Evolutionary conservation across 2,888 invertebrate genomes (phyloP), one percentile per base, ranked within the genome.

Genomic region (Dryadula phaetusa): DNA sequence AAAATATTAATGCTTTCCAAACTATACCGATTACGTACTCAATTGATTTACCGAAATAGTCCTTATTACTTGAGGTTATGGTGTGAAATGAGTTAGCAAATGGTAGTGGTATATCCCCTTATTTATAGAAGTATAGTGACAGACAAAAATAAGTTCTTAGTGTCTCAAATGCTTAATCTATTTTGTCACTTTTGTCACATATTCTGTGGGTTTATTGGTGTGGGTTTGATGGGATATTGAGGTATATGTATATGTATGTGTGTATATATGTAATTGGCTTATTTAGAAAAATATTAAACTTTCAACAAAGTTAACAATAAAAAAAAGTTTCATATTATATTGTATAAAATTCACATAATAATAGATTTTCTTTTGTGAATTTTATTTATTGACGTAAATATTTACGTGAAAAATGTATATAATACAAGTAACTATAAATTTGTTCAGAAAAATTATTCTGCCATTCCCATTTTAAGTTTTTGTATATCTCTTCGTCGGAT

Each of bases 1-100:
- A 69, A 74, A 72, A 73, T 74, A 74, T 71, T 67, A 72, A 71
- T 46, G 64, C 49, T 53, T 52, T 56, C 22, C 53, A 46, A 62
- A 54, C 52, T 54, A 53, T 25, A 68, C 14, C 63, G 65, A 67
- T 67, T 70, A 64, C 32, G 44, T 46, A 34, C 53, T 16, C 14
- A 14, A 14, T 10, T 28, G 53, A 18, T 28, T 28, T 16, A 34
- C 34, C 47, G 62, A 63, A 65, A 18, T 34, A 8, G 6, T 56
- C 63, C 44, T 46, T 68, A 62, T 40, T 10, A 3, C n/a, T 5
- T 3, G 47, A 6, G 2, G 0, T 3, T 66, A 61, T 16, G 28
- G 28, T 66, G 5, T 20, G 42, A 54, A 49, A 32, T 32, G 1
- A 8, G 16, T 56, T 32, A 12, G 42, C 32, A 12, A 14, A 47